Base-by-base conservation (phyloP, 2,888 invertebrate genomes). In the Lycocerus yunnanus region DNA sequence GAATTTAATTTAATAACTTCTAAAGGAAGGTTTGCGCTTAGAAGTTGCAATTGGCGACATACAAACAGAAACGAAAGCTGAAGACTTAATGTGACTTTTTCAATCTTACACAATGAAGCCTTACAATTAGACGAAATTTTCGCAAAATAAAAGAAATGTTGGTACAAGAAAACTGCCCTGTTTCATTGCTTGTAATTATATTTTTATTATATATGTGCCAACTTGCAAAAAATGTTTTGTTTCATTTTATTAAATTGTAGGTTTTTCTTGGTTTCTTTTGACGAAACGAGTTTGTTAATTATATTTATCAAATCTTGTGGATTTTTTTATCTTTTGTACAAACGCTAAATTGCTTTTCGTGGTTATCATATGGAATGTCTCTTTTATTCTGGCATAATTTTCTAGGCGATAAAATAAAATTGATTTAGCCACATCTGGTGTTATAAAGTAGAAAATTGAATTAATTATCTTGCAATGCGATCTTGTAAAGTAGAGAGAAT, bases 361-460 rank as follows among this genome's bases (percentile, higher is more conserved):
- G 43, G 43, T 43, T 43, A 43, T 43, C 43, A 43, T 43, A n/a
- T 6, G 43, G n/a, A 43, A 43, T 13, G 43, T 13, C n/a, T n/a
- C 43, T 43, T 43, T 43, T 5, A 43, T 43, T 43, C 8, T 2
- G 43, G 6, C n/a, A 43, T 43, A 3, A 43, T 43, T 43, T n/a
- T n/a, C 43, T n/a, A 43, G 43, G n/a, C n/a, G 43, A 43, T n/a
- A 43, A 43, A 43, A 43, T 43, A 6, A n/a, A 43, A 43, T 43
- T 43, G 43, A n/a, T 43, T 18, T 10, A 66, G 69, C 21, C 72
- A 43, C 77, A 77, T 75, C 77, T 77, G 77, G 67, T 66, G 73
- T 68, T 73, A 77, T 78, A 77, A 79, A 79, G 74, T 73, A 71
- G 74, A 66, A 77, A 77, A 79, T 79, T 78, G 74, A 78, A 79